These are phyloP conservation scores for Caiman crocodilus DNA, from an alignment of 2,797 vertebrate species.

Conservation along the genomic window DNA sequence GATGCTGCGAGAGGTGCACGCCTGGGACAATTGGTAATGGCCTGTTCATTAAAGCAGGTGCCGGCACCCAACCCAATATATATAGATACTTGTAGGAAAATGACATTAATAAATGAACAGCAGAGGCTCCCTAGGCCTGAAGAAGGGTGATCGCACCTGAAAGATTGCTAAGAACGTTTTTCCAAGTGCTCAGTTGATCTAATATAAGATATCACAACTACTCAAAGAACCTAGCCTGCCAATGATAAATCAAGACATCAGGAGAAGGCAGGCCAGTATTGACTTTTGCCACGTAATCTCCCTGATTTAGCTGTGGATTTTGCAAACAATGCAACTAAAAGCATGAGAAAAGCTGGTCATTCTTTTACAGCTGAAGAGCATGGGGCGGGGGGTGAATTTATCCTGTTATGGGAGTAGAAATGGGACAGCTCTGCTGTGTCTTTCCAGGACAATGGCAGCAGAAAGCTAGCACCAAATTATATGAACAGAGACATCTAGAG, in stretches of 20 bases:
- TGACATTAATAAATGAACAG: not conserved
- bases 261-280: too few species aligned
- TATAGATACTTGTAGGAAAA: not conserved
- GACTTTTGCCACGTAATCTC: not conserved
- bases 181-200: too few species aligned
- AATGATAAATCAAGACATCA: too few species aligned
- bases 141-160: too few species aligned
- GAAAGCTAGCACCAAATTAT: not conserved
- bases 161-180: too few species aligned
- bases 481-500: not conserved
- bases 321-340: not conserved
- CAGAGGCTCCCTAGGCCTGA: too few species aligned
- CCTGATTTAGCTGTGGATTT: not conserved
- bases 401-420: not conserved
- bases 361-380: not conserved
- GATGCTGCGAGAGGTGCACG: not conserved
- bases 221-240: not conserved
- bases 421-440: not conserved
- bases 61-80: not conserved
- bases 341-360: not conserved
- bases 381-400: not conserved
- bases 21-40: not conserved
- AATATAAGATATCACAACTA: too few species aligned
- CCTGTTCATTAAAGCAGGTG: not conserved
- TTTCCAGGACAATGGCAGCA: not conserved